Evolutionary conservation across 2,797 vertebrate genomes (phyloP), one percentile per base, ranked within the genome.

Genomic region (Centroberyx gerrardi): DNA sequence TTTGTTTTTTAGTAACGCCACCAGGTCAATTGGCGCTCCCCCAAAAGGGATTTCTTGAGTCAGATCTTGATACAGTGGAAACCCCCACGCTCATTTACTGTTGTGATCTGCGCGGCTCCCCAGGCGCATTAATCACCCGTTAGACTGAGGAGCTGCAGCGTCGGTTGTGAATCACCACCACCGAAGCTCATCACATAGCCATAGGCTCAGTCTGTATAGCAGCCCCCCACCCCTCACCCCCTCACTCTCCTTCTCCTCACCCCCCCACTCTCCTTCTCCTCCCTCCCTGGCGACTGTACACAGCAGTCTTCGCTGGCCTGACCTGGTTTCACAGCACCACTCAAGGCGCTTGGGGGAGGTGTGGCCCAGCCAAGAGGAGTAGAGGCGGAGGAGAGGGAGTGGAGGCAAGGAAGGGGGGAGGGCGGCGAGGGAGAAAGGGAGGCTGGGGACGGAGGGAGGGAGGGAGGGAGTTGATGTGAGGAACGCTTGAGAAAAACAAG

Each of bases 241-340:
- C 10, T 8, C 44, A 38, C 72, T 46, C 63, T 22, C 42, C 68
- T 67, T 54, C 81, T 38, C 28, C 42, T 12, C 29, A 52, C 31
- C 10, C 48, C 61, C 10, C 8, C 44, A 38, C 72, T 46, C 63
- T 22, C 42, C 68, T 67, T 54, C 81, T 38, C 61, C 80, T 66
- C 73, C 78, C 60, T 62, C 56, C 48, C 48, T 83, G 70, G 78
- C 83, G 82, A 69, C 72, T 81, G 80, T 83, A 80, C 84, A 74
- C 65, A 70, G 86, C 74, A 69, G 69, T 56, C 72, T 62, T 79
- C 60, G 15, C 53, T 38, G 84, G 80, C 74, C 72, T 93, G 91
- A 93, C 91, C 90, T 91, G 90, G 81, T 92, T 93, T 91, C 82
- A 74, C 78, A 80, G 80, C 78, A 82, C 80, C 82, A 72, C 82